Conservation (phyloP, 1,140 invertebrate species). For the Bombus waltoni region DNA sequence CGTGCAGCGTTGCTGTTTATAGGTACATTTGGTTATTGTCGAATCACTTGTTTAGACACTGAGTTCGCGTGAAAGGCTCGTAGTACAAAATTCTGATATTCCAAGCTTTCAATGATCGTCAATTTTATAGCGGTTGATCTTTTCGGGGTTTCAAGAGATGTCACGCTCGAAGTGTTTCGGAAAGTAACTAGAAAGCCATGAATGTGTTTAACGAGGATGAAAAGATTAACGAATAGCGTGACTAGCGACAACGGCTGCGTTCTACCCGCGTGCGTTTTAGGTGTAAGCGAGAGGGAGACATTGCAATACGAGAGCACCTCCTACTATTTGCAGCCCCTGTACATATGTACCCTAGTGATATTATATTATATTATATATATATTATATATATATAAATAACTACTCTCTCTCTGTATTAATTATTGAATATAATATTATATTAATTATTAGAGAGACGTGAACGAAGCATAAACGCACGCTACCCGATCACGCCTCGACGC, state of each 20-base stretch:
- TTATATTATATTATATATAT: constrained; percentile 78
- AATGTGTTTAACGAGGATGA: not conserved
- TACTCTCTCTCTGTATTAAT: constrained; percentile 80
- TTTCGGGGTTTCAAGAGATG: not conserved
- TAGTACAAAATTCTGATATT: constrained; percentile 9
- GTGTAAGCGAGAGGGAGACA: constrained; percentile 58
- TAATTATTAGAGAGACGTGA: constrained; percentile 74
- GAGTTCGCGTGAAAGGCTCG: not conserved
- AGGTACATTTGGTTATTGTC: not conserved
- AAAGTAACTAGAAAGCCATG: not conserved
- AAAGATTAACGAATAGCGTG: too few species aligned
- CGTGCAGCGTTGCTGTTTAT: not conserved
- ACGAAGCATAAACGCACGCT: constrained; percentile 71
- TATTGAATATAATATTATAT: constrained; percentile 81
- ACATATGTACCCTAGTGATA: constrained; percentile 83
- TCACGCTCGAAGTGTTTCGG: constrained; percentile 15
- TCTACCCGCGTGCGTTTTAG: constrained; percentile 46
- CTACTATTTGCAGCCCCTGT: constrained; percentile 79
- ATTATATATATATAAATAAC: constrained; percentile 78
- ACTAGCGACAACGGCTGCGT: not conserved
- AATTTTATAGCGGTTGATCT: not conserved
- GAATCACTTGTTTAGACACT: not conserved
- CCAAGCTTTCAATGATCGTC: not conserved
- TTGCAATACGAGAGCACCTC: constrained; percentile 78
- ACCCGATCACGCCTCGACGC: constrained; percentile 52